Evolutionary conservation across 1,140 invertebrate species (phyloP).

Genomic region (Apis florea): DNA sequence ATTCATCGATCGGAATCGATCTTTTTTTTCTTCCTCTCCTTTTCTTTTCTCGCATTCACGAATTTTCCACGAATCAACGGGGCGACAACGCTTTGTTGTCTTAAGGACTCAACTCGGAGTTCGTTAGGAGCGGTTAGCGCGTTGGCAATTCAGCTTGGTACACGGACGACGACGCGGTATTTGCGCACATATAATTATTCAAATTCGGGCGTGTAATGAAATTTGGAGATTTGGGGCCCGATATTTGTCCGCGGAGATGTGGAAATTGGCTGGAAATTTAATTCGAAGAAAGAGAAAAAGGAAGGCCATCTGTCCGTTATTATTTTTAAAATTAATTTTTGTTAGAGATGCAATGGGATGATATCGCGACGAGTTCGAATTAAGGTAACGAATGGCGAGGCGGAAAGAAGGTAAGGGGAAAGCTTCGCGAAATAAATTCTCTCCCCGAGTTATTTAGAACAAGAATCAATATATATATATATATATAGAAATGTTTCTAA

Average conservation of each 20-base stretch:
- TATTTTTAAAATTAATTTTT: too few relatives aligned
- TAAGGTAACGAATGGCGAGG: neutral
- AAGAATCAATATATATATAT: too few relatives aligned
- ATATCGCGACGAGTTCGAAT: too few relatives aligned
- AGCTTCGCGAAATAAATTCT: slow-evolving; percentile 53
- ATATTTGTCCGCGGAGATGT: slow-evolving; percentile 46
- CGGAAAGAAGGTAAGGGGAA: slow-evolving; percentile 17
- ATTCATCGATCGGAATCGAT: too few relatives aligned
- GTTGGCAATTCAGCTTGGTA: slow-evolving; percentile 67
- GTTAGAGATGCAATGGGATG: too few relatives aligned
- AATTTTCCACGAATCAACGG: slow-evolving; percentile 41
- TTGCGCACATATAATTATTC: slow-evolving; percentile 75
- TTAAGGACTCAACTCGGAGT: slow-evolving; percentile 62
- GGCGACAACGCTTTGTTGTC: slow-evolving; percentile 61
- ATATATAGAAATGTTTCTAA: slow-evolving; percentile 20
- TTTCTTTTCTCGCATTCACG: neutral
- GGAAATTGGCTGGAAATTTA: slow-evolving; percentile 15
- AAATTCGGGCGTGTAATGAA: slow-evolving; percentile 66
- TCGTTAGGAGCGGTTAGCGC: slow-evolving; percentile 62
- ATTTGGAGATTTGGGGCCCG: slow-evolving; percentile 51
- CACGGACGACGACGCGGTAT: slow-evolving; percentile 57
- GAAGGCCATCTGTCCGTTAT: too few relatives aligned
- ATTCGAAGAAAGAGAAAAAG: too few relatives aligned
- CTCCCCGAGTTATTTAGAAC: slow-evolving; percentile 50
- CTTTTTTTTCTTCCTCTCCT: too few relatives aligned